These are phyloP conservation scores for Lithobates sylvaticus DNA, from an alignment of 2,797 vertebrate species.

Conservation along the genomic window DNA sequence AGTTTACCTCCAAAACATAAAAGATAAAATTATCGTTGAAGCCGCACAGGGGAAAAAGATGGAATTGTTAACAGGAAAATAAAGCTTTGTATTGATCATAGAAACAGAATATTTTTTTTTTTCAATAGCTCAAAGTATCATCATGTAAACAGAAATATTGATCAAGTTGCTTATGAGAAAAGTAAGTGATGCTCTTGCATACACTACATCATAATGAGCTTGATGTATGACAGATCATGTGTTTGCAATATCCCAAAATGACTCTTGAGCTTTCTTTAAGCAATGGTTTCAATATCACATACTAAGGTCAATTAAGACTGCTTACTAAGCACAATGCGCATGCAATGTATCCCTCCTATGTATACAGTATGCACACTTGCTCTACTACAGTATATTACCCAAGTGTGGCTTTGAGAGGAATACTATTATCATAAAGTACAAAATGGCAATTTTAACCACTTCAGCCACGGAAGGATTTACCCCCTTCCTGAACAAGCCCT, in stretches of 20 bases:
- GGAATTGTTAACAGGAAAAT: conserved; percentile 39
- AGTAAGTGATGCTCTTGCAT: neutral
- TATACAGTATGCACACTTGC: too few species aligned
- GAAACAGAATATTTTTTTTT: conserved; percentile 14
- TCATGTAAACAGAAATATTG: conserved; percentile 21
- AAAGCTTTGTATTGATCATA: conserved; percentile 46
- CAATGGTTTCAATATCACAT: neutral
- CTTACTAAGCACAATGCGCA: neutral
- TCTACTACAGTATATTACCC: too few species aligned
- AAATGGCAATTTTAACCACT: too few species aligned
- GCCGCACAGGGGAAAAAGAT: conserved; percentile 1
- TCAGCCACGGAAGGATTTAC: too few species aligned
- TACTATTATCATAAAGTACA: too few species aligned
- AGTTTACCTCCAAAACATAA: conserved; percentile 17
- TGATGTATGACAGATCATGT: neutral
- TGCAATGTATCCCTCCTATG: neutral
- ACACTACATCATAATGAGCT: conserved; percentile 6
- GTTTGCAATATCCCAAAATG: neutral
- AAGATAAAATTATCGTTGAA: conserved; percentile 32
- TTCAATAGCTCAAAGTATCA: neutral
- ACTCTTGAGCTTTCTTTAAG: neutral
- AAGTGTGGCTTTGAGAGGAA: too few species aligned
- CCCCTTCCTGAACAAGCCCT: too few species aligned
- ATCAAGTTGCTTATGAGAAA: conserved; percentile 7
- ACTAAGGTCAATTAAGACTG: neutral